Percentiles rank a stretch among this genome's conserved stretches.
Evolutionary conservation across 2,797 vertebrate genomes (phyloP).

Genomic region (Sternotherus odoratus): DNA sequence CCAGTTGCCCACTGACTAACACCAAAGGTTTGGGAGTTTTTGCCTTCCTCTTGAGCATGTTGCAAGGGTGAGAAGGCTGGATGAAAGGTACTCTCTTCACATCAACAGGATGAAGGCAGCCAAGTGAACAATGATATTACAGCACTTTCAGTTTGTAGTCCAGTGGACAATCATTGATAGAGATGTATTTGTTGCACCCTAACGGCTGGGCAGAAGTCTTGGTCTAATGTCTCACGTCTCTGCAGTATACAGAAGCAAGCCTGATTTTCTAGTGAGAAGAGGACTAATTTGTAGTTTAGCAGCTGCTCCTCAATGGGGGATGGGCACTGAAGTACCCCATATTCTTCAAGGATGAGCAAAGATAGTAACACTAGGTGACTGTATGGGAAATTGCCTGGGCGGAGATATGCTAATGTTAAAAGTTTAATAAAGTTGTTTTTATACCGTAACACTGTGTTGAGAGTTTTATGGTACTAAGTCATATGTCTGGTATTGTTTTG

Average conservation of each 20-base stretch:
- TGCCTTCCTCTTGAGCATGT: not conserved
- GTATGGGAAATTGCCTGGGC: not conserved
- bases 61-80: not conserved
- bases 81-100: not conserved
- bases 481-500: not conserved
- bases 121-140: not conserved
- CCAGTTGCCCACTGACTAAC: not conserved
- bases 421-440: constrained; percentile 24
- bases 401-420: constrained; percentile 17
- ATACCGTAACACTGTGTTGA: not conserved
- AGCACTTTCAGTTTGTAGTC: not conserved
- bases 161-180: not conserved
- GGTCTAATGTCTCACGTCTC: not conserved
- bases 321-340: not conserved
- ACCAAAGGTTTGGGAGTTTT: not conserved
- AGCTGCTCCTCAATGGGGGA: not conserved
- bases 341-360: not conserved
- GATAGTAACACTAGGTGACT: not conserved
- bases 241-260: not conserved
- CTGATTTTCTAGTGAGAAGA: not conserved
- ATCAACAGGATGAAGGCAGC: not conserved
- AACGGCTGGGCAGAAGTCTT: not conserved
- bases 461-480: not conserved
- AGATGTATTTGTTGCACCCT: not conserved
- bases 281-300: not conserved